phyloP scores from a whole-genome alignment of 1,140 invertebrate genomes.

The Penaeus japonicus region DNA sequence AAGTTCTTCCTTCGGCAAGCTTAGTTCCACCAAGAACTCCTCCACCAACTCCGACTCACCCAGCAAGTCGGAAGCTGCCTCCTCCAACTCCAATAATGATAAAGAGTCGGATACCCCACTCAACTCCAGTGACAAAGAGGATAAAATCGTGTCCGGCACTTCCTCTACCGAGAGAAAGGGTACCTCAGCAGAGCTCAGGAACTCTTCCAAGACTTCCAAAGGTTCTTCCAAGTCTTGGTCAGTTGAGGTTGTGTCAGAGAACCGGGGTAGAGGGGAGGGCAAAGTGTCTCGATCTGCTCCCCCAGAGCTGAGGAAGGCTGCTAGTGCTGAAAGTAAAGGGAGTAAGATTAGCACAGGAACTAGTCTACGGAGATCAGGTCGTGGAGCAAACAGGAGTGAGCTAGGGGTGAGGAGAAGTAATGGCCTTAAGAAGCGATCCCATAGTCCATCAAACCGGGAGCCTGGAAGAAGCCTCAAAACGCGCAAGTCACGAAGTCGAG shows the following conservation, averaged over 20 bases:
- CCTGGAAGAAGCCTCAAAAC: conserved; percentile 47
- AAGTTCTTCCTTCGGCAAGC: conserved; percentile 41
- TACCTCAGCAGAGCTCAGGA: conserved; percentile 31
- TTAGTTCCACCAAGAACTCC: conserved; percentile 47
- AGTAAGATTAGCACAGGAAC: conserved; percentile 19
- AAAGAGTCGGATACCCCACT: conserved; percentile 44
- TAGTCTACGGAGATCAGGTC: conserved; percentile 17
- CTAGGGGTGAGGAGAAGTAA: conserved; percentile 20
- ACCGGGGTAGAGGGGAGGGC: conserved; percentile 29
- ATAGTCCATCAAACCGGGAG: conserved; percentile 47
- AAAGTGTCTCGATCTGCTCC: conserved; percentile 49
- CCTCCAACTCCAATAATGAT: conserved; percentile 49
- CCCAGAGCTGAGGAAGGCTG: conserved; percentile 43
- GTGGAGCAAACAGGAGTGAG: conserved; percentile 13
- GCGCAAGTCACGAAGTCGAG: conserved; percentile 45
- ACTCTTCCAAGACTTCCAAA: conserved; percentile 53
- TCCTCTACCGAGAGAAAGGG: conserved; percentile 47
- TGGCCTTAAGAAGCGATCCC: conserved; percentile 47
- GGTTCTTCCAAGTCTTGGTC: conserved; percentile 49
- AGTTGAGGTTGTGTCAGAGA: conserved; percentile 36
- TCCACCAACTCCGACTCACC: conserved; percentile 45
- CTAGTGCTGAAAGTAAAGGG: conserved; percentile 6
- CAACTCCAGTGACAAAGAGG: conserved; percentile 45
- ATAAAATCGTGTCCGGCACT: conserved; percentile 43
- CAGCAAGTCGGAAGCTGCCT: conserved; percentile 32